Conservation (phyloP, 2,113 vertebrate species). For the Aldabrachelys gigantea region DNA sequence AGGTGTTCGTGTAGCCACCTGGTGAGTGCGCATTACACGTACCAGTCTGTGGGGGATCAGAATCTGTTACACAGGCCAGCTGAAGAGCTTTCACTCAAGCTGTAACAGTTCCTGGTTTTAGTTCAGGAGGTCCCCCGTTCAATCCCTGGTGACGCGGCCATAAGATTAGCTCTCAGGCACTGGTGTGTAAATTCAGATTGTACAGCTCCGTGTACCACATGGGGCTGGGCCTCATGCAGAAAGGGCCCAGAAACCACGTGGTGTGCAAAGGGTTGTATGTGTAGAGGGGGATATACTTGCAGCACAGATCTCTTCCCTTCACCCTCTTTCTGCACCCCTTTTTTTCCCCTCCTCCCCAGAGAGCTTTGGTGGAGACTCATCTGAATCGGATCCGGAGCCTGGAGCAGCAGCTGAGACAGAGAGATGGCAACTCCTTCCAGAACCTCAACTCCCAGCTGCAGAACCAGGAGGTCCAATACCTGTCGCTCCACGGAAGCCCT, state of each 20-base stretch:
- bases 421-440: slow-evolving; percentile 84
- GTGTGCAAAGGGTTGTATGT: not conserved
- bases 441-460: slow-evolving; percentile 85
- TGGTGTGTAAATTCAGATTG: not conserved
- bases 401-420: slow-evolving; percentile 90
- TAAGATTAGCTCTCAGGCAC: not conserved
- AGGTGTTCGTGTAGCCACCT: not conserved
- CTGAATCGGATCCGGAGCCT: slow-evolving; percentile 91
- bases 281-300: not conserved
- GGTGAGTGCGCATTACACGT: not conserved
- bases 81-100: not conserved
- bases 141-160: not conserved
- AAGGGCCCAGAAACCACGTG: not conserved
- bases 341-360: slow-evolving; percentile 68
- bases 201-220: not conserved
- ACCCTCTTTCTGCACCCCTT: not conserved
- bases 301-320: not conserved
- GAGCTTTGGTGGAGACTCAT: slow-evolving; percentile 94
- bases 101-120: not conserved
- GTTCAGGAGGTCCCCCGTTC: not conserved
- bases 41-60: not conserved
- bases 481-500: slow-evolving; percentile 87
- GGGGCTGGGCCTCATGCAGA: not conserved
- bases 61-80: not conserved
- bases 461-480: slow-evolving; percentile 91